Evolutionary conservation across 2,888 invertebrate genomes (phyloP), one percentile per base, ranked within the genome.

Genomic region (Scelioninae gen. 2): DNA sequence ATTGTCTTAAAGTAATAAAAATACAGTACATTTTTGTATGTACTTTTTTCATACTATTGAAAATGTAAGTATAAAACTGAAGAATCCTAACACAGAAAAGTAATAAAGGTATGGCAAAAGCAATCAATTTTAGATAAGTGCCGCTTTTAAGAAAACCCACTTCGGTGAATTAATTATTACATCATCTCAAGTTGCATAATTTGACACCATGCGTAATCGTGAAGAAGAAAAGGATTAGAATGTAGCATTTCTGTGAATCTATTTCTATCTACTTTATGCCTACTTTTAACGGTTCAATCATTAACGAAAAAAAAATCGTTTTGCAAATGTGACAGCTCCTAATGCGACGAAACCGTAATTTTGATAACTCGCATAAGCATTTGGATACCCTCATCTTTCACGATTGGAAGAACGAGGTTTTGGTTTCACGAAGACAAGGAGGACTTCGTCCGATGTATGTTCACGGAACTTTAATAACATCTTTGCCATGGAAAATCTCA

Each of bases 91-190:
- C 9, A 41, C 6, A 39, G 19, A 41, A 45, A 22, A 22, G 25
- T 25, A 45, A 1, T 10, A 25, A n/a, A n/a, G n/a, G n/a, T n/a
- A n/a, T n/a, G n/a, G n/a, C n/a, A n/a, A n/a, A n/a, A n/a, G n/a
- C n/a, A n/a, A n/a, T n/a, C n/a, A n/a, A n/a, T n/a, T n/a, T n/a
- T n/a, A n/a, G n/a, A n/a, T 13, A 22, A 52, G 22, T 15, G 28
- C 6, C 15, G 53, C 31, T 60, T 60, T 43, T 39, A 39, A 39
- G 39, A 61, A 50, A 18, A 31, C n/a, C 28, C 46, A 3, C 7
- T 52, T 43, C 43, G 33, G 7, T 22, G 33, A 43, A 58, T 68
- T 60, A 69, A 61, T 69, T 55, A 46, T 69, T 37, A 55, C 53
- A 16, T 53, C 60, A 60, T 55, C 19, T 39, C n/a, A 63, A 35